phyloP scores from a whole-genome alignment of 2,888 invertebrate species.

The Brachylomia viminalis region DNA sequence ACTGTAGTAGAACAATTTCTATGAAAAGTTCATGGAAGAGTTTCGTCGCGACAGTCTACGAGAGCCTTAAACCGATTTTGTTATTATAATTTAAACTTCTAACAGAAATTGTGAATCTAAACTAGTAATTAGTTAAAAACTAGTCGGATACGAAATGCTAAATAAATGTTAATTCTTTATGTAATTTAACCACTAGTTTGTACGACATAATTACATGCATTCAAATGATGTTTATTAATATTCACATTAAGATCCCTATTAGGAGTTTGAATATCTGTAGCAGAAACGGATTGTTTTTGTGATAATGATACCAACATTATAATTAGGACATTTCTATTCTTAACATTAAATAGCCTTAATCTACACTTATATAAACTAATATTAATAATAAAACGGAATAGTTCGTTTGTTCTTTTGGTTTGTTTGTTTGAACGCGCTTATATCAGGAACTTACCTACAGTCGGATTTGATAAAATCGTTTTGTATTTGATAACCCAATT shows the following conservation, averaged over 20 bases:
- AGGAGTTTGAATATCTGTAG: not conserved
- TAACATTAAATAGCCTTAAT: not conserved
- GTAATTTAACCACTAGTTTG: not conserved
- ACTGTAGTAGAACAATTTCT: too few species aligned
- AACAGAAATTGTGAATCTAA: constrained; percentile 15
- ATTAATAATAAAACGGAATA: too few species aligned
- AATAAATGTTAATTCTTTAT: constrained; percentile 16
- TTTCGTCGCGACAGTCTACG: too few species aligned
- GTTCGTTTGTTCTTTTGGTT: too few species aligned
- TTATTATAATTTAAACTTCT: constrained; percentile 24
- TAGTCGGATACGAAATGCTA: not conserved
- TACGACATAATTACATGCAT: constrained; percentile 27
- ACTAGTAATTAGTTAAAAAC: constrained; percentile 24
- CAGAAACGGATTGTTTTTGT: not conserved
- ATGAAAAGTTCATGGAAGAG: too few species aligned
- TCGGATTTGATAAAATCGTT: too few species aligned
- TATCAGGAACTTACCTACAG: too few species aligned
- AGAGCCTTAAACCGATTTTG: constrained; percentile 51
- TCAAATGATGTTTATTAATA: constrained; percentile 1
- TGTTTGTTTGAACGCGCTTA: too few species aligned
- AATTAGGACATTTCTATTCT: constrained; percentile 16
- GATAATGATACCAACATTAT: not conserved
- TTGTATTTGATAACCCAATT: too few species aligned
- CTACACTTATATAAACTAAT: too few species aligned
- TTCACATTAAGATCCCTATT: constrained; percentile 3